Evolutionary conservation across 2,888 invertebrate genomes (phyloP), one percentile per base, ranked within the genome.

Genomic region (Acrocyrtus sp.): DNA sequence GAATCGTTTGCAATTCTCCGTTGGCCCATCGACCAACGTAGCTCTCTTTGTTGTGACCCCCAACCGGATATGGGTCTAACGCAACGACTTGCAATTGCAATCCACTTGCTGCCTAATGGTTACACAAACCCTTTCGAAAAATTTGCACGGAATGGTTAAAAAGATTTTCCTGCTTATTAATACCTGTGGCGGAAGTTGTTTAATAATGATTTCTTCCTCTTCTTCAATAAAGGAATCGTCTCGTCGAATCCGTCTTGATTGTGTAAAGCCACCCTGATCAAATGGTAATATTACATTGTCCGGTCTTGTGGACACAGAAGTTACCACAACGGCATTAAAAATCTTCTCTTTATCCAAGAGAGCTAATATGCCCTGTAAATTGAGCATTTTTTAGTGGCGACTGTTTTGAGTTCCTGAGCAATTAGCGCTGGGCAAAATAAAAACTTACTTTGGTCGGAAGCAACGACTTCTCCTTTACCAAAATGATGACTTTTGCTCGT

Each of bases 281-380:
- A n/a, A n/a, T n/a, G n/a, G n/a, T n/a, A n/a, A n/a, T n/a, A 62
- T 22, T n/a, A 63, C 41, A 51, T 75, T 66, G 17, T 77, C 76
- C 10, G 67, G 27, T 12, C 17, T 34, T 5, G 60, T 17, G n/a
- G 22, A 3, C 5, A 77, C 47, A 67, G 79, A 73, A 1, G 76
- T 74, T 1, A 78, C 79, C 15, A 80, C 79, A n/a, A 80, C 74
- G n/a, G 74, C 78, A 65, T 77, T 80, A 22, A 77, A 79, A 12
- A 80, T 75, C 24, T 76, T 77, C 29, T 77, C 75, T 19, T 17
- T 10, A 26, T 79, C 79, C 50, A 80, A 39, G 2, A 63, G 12
- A 8, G 72, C 54, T 1, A 80, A 27, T 21, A 80, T 79, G 6
- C 77, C 78, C 80, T 80, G 15, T 8, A 53, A 27, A 26, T n/a